These are phyloP conservation scores for Drosophila erecta DNA, from an alignment of 1,140 invertebrate genomes.

Conservation along the genomic window DNA sequence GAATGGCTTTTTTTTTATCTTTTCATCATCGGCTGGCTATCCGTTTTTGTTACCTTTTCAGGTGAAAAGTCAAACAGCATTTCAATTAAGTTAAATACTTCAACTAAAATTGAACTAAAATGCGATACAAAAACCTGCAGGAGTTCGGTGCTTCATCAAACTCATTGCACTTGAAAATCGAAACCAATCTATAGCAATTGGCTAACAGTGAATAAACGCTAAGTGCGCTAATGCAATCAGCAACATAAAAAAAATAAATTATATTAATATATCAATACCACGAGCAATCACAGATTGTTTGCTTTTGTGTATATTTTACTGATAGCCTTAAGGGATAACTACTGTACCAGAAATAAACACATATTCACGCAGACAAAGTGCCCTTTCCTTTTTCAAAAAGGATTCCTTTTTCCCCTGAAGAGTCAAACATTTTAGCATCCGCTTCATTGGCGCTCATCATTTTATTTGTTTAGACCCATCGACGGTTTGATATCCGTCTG, in stretches of 20 bases:
- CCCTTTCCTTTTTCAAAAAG: background rate
- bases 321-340: background rate
- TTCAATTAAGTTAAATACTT: slow-evolving; percentile 69
- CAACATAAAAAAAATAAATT: too few relatives aligned
- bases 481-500: slow-evolving; percentile 18
- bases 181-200: slow-evolving; percentile 52
- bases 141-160: slow-evolving; percentile 20
- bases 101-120: slow-evolving; percentile 58
- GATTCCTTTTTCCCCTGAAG: slow-evolving; percentile 9
- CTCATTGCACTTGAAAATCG: slow-evolving; percentile 45
- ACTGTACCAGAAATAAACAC: slow-evolving; percentile 42
- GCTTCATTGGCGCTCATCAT: slow-evolving; percentile 79
- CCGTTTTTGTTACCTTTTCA: slow-evolving; percentile 1
- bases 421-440: slow-evolving; percentile 59
- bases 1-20: slow-evolving; percentile 11
- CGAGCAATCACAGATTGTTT: too few relatives aligned
- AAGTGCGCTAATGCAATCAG: background rate
- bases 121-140: slow-evolving; percentile 32
- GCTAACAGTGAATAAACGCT: slow-evolving; percentile 27
- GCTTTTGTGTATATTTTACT: background rate
- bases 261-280: too few relatives aligned
- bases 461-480: slow-evolving; percentile 79
- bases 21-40: background rate
- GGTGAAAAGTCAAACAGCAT: slow-evolving; percentile 50
- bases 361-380: slow-evolving; percentile 2